A percentile compares a stretch with the other conserved stretches of the same genome.
These are phyloP conservation scores for Sinelater perroti DNA, from an alignment of 2,888 invertebrate genomes.

Conservation along the genomic window DNA sequence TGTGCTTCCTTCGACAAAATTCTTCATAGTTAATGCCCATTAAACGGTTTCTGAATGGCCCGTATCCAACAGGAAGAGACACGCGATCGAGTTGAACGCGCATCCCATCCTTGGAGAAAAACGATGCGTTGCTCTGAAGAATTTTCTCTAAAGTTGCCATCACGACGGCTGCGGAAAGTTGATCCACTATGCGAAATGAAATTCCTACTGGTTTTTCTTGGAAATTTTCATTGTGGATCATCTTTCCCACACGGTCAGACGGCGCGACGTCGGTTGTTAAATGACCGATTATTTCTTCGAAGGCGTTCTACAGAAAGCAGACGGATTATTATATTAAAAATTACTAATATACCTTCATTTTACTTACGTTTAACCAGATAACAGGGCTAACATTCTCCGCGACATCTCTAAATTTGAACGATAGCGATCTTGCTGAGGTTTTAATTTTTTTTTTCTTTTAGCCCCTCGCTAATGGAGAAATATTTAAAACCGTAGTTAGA, in stretches of 20 bases:
- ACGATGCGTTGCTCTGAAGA: background rate
- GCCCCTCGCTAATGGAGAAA: no score
- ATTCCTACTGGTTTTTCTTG: conserved; percentile 1
- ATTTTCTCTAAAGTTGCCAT: background rate
- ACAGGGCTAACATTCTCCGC: no score
- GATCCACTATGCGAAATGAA: conserved; percentile 1
- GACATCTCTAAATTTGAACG: no score
- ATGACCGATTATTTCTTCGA: background rate
- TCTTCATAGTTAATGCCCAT: background rate
- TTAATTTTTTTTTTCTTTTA: no score
- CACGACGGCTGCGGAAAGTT: background rate
- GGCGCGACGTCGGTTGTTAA: background rate
- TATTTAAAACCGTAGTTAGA: no score
- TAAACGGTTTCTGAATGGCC: background rate
- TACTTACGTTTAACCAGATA: no score
- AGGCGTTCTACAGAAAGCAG: background rate
- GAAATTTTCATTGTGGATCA: background rate
- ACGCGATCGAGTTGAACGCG: background rate
- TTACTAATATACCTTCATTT: background rate
- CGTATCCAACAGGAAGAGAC: background rate
- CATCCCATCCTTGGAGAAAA: background rate
- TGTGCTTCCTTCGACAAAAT: background rate
- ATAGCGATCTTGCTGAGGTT: no score
- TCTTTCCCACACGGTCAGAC: background rate
- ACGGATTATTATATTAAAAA: background rate